Evolutionary conservation across 1,140 invertebrate genomes (phyloP), one percentile per base, ranked within the genome.

Genomic region (Zeugodacus cucurbitae): DNA sequence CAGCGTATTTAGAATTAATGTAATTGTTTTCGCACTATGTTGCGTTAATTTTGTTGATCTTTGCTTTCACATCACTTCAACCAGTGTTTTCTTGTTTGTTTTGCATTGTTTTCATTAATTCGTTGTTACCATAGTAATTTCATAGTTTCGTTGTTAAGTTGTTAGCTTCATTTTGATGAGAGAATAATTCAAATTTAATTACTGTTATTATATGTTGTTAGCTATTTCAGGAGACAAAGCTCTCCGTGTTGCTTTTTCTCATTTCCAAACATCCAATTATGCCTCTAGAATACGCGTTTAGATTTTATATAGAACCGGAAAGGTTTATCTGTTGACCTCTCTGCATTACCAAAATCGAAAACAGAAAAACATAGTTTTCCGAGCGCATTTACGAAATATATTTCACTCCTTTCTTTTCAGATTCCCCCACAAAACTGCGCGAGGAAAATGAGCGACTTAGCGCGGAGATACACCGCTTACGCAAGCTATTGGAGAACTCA

Each of bases 371-470:
- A n/a, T n/a, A n/a, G n/a, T n/a, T n/a, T n/a, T n/a, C n/a, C n/a
- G n/a, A 54, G 20, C 5, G 20, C 3, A 54, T 54, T 54, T 54
- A 20, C 11, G 14, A 58, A 57, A 86, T 32, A 26, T 62, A 32
- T 41, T 11, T 86, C 29, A 44, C 59, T 34, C 34, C 41, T 26
- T 82, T 87, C 54, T 67, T 82, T 90, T 3, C 89, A 93, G 92
- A 93, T 85, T 89, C 90, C 2, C 87, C 90, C n/a, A 89, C 90
- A 86, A 93, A 96, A 88, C 92, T 97, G 8, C 94, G 95, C 67
- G 90, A 95, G 87, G 95, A 96, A 90, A 96, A 97, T 89, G 95
- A 96, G 89, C 94, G 94, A 86, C 93, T 97, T n/a, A 95, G 95
- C 86, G 94, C 95, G 41, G 96, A 97, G 91, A 94, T 96, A 2